Base-by-base conservation (phyloP, 2,113 vertebrate genomes). In the Eulemur macaco region DNA sequence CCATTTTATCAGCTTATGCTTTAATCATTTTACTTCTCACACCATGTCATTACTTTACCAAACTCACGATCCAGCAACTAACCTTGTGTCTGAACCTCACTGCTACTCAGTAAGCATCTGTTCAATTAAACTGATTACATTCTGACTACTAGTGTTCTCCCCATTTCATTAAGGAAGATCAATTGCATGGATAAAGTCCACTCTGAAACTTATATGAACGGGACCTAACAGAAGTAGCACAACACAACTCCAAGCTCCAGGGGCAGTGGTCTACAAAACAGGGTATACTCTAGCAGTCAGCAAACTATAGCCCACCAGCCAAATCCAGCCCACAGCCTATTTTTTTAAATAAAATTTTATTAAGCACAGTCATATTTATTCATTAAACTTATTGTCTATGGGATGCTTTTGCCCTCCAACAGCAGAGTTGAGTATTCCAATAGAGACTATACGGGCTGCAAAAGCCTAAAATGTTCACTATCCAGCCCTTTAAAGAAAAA, bases 401-500 rank as follows among this genome's bases (percentile, higher is more conserved):
- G 34, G 27, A 73, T 74, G 42, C 18, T 95, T 94, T 58, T 87
- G 42, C 54, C 39, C 71, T 47, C 50, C 17, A 93, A 45, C 6
- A 82, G 54, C 21, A 68, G 74, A 89, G 52, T 1, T 66, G 15
- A 82, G 14, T 31, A 84, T 82, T 95, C 13, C 68, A 95, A 85
- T 5, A 66, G 42, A 94, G 71, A 86, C 21, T 47, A 91, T 13
- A 20, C 25, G 20, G 7, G 58, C 20, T 94, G 6, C 82, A 94
- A 89, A 89, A 78, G 47, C 6, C 78, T 86, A 78, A 93, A 96
- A 77, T 92, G 42, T 86, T 84, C 56, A 94, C 47, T 63, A 77
- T 60, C 31, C 78, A 56, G 82, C 34, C 29, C 52, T 80, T 86
- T 90, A 68, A 94, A 78, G 27, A 90, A 95, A 88, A 76, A 78